phyloP scores from a whole-genome alignment of 2,797 vertebrate genomes.

The Botia kubotai region DNA sequence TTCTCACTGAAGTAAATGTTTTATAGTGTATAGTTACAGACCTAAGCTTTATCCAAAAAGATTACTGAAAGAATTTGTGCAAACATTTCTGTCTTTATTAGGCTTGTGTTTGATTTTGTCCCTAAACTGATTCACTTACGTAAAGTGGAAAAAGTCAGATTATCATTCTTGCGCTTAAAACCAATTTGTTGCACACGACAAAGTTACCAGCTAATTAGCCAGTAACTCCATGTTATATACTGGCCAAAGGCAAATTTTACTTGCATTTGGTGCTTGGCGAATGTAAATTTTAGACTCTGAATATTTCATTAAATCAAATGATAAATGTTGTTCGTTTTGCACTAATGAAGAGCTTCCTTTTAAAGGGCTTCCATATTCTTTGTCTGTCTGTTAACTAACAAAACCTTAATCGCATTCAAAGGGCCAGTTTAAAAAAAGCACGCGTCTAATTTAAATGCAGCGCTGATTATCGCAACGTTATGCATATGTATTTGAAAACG shows the following conservation, averaged over 20 bases:
- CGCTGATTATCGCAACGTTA: slow-evolving; percentile 35
- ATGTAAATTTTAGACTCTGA: too few species aligned
- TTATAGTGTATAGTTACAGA: neutral
- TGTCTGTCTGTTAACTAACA: slow-evolving; percentile 11
- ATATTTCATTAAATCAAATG: neutral
- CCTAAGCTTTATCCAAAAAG: neutral
- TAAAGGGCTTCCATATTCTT: slow-evolving; percentile 17
- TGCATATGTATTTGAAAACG: slow-evolving; percentile 57
- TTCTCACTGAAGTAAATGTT: neutral
- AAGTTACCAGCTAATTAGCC: neutral
- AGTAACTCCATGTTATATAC: neutral
- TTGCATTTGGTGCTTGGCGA: neutral
- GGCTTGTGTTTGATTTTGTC: neutral
- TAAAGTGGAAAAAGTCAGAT: neutral
- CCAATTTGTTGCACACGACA: neutral
- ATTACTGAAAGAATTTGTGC: too few species aligned
- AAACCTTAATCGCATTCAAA: slow-evolving; percentile 43
- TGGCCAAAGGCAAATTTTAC: neutral
- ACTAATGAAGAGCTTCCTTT: slow-evolving; percentile 19
- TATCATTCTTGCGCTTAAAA: too few species aligned
- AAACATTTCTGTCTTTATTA: neutral
- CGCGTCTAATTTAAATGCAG: slow-evolving; percentile 44
- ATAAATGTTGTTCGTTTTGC: neutral
- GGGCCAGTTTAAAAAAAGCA: slow-evolving; percentile 11
- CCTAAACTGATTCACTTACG: neutral